Conservation (phyloP, 2,113 vertebrate species). For the Ariopsis seemanni region DNA sequence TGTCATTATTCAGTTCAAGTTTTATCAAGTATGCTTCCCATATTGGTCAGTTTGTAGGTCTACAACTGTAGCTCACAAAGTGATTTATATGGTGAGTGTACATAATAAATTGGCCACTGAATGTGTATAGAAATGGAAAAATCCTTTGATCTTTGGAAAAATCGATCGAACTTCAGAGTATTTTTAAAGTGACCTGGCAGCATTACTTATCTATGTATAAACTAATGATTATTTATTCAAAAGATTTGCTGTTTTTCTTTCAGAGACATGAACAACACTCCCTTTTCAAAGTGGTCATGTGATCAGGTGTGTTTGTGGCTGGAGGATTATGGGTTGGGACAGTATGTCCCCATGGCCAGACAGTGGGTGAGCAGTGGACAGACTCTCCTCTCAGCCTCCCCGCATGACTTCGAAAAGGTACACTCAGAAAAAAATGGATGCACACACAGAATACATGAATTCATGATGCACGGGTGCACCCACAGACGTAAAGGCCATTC, state of each 20-base stretch:
- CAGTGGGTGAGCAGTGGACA: conserved; percentile 90
- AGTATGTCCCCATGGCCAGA: conserved; percentile 83
- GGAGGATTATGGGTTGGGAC: conserved; percentile 87
- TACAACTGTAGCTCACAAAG: neutral
- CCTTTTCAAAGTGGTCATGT: conserved; percentile 88
- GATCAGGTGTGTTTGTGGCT: conserved; percentile 93
- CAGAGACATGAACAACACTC: conserved; percentile 75
- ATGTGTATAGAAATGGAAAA: neutral
- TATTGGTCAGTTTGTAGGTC: neutral
- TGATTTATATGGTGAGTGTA: neutral
- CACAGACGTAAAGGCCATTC: neutral
- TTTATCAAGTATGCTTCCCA: neutral
- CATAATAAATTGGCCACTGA: neutral
- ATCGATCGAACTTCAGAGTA: neutral
- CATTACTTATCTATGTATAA: neutral
- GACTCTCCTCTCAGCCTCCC: conserved; percentile 82
- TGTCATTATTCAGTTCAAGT: neutral
- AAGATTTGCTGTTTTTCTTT: neutral
- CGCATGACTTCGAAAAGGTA: conserved; percentile 95
- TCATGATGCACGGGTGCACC: neutral
- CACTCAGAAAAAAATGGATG: neutral
- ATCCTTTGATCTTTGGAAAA: neutral
- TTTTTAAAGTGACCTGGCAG: neutral
- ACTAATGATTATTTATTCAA: neutral
- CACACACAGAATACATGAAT: neutral